Evolutionary conservation across 2,113 vertebrate species (phyloP), one percentile per base, ranked within the genome.

Genomic region (Tupaia tana): DNA sequence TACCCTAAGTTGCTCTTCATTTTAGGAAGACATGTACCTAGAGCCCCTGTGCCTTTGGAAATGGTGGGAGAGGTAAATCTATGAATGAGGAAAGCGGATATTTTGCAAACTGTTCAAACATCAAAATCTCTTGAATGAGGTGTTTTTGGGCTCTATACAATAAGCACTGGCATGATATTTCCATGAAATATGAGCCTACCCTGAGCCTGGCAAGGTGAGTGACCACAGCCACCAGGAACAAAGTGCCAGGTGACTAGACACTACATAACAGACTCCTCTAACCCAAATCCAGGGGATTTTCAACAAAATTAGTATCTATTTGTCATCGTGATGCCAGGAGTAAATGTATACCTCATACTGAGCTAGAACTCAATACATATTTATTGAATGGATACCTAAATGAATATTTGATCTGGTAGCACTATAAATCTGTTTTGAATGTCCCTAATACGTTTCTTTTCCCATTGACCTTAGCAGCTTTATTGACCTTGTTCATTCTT

Each of bases 311-410:
- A 12, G 58, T 61, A 13, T 7, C 18, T 73, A 1, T 56, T 73
- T 89, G 69, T 89, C 43, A 86, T 93, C 31, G 59, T 15, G 13
- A 87, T 79, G 15, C 24, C 85, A 27, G 69, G 94, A 93, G 24
- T 54, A 90, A 85, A 8, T 56, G 5, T 19, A 64, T 79, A 14
- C 15, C 58, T 77, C 61, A 12, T 64, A 83, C 14, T 64, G 27
- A 80, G 22, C 31, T 66, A 20, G 54, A 80, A 73, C 34, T 15
- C 25, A 29, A 3, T 81, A 52, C 13, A 27, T 61, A 71, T 54
- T 91, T 91, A 90, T 19, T 63, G 31, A 94, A n/a, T 80, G 22
- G 67, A n/a, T 77, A 93, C 31, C 66, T 89, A 61, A 89, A 86
- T 67, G 81, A 93, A 86, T 54, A 83, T 59, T 78, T 83, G 70